Conservation (phyloP, 2,113 vertebrate species). For the Pycnonotus jocosus region DNA sequence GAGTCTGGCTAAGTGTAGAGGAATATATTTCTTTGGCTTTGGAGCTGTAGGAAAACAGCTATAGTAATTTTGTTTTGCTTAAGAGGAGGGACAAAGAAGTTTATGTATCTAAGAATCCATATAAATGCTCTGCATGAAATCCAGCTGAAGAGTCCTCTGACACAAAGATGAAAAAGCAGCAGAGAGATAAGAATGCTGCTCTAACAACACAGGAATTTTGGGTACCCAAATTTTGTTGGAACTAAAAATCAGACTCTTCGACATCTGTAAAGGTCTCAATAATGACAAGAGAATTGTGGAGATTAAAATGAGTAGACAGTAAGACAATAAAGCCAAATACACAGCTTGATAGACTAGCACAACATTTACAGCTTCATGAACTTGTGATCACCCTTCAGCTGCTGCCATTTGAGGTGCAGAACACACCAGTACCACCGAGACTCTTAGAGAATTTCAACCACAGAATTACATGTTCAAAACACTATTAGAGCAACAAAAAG, state of each 20-base stretch:
- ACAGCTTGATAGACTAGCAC: not conserved
- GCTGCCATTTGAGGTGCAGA: not conserved
- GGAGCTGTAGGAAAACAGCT: not conserved
- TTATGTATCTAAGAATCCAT: fast-evolving
- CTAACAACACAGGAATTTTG: not conserved
- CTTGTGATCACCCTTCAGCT: not conserved
- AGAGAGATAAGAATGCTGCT: not conserved
- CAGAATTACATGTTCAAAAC: not conserved
- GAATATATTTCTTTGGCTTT: not conserved
- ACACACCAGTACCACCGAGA: not conserved
- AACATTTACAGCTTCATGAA: not conserved
- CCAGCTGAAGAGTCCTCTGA: not conserved
- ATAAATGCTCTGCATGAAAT: not conserved
- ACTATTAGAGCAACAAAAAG: not conserved
- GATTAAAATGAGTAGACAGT: not conserved
- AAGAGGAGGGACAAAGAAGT: not conserved
- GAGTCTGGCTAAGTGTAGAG: not conserved
- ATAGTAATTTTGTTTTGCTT: not conserved
- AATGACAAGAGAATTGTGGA: not conserved
- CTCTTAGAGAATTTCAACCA: not conserved
- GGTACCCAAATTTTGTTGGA: not conserved
- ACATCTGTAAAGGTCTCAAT: not conserved
- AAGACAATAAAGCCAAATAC: not conserved
- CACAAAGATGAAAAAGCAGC: not conserved
- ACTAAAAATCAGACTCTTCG: not conserved